Percentiles rank a stretch among this genome's conserved stretches.
Evolutionary conservation across 2,797 vertebrate genomes (phyloP).

Genomic region (Pangasius larnaudii): DNA sequence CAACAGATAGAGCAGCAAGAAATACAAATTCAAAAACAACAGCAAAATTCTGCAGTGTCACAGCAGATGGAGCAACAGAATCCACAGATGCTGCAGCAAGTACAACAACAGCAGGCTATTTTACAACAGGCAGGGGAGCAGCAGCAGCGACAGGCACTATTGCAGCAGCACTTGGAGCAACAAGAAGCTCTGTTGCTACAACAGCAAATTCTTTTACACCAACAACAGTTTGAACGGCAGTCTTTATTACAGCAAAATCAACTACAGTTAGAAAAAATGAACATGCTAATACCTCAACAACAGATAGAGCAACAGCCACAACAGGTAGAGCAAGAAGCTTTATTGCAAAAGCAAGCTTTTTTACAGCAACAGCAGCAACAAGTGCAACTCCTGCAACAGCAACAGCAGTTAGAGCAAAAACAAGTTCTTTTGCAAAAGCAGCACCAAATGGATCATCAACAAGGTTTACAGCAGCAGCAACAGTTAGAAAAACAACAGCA

Average conservation of each 20-base stretch:
- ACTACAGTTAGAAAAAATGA: slow-evolving; percentile 50
- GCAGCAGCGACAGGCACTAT: slow-evolving; percentile 52
- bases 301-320: slow-evolving; percentile 67
- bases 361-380: slow-evolving; percentile 67
- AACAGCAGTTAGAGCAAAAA: slow-evolving; percentile 66
- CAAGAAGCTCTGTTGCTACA: slow-evolving; percentile 64
- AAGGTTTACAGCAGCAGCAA: slow-evolving; percentile 44
- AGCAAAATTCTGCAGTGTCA: slow-evolving; percentile 38
- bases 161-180: slow-evolving; percentile 60
- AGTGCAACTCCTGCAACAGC: slow-evolving; percentile 48
- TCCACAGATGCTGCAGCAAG: slow-evolving; percentile 43
- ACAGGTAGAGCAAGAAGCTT: slow-evolving; percentile 66
- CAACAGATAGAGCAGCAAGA: slow-evolving; percentile 63
- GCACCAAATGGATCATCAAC: slow-evolving; percentile 55
- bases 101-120: slow-evolving; percentile 49
- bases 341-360: slow-evolving; percentile 64
- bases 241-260: slow-evolving; percentile 54
- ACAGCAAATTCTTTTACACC: slow-evolving; percentile 64
- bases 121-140: slow-evolving; percentile 37
- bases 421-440: slow-evolving; percentile 64
- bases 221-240: slow-evolving; percentile 67
- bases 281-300: slow-evolving; percentile 43
- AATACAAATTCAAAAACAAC: slow-evolving; percentile 44
- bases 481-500: slow-evolving; percentile 48
- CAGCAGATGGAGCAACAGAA: slow-evolving; percentile 64